Percentiles rank a stretch among this genome's conserved stretches.
phyloP scores from a whole-genome alignment of 2,113 vertebrate genomes.

The Acrocephalus kingi region DNA sequence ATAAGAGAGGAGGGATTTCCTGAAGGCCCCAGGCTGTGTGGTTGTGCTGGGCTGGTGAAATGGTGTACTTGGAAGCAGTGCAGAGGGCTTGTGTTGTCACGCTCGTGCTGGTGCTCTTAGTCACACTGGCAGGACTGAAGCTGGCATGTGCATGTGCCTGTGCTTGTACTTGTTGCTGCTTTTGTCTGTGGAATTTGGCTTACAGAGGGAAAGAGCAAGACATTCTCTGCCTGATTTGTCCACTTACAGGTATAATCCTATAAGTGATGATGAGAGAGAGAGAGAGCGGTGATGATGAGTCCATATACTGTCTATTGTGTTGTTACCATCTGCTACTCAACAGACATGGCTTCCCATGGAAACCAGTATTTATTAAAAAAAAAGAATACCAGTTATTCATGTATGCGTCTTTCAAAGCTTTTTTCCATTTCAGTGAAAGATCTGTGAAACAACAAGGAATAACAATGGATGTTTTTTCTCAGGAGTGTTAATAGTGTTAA shows the following conservation, averaged over 20 bases:
- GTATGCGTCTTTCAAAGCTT: neutral
- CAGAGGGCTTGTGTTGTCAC: neutral
- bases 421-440: neutral
- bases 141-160: neutral
- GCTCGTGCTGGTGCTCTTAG: neutral
- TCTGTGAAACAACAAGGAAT: neutral
- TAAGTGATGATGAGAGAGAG: neutral
- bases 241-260: neutral
- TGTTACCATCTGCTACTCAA: neutral
- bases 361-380: neutral
- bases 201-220: neutral
- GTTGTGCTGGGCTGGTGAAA: neutral
- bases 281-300: neutral
- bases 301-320: neutral
- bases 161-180: neutral
- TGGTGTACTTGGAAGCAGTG: neutral
- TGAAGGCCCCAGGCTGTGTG: neutral
- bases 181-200: neutral
- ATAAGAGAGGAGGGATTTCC: neutral
- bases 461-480: neutral
- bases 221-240: neutral
- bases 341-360: neutral
- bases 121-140: neutral
- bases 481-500: neutral
- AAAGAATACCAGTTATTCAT: neutral